Evolutionary conservation across 2,888 invertebrate genomes (phyloP), one percentile per base, ranked within the genome.

Genomic region (Timandra comae): DNA sequence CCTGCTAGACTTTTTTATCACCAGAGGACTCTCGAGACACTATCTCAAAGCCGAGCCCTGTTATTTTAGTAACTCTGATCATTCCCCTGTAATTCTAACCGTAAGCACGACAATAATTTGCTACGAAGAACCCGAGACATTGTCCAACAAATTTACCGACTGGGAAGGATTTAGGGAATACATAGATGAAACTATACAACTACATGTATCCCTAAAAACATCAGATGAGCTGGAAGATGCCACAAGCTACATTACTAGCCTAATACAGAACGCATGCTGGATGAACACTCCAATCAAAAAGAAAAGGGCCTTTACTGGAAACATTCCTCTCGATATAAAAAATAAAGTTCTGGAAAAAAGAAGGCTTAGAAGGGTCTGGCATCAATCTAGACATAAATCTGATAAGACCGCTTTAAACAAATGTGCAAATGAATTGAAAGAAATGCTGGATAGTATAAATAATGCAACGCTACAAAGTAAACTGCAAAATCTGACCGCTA

Each of bases 341-440:
- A 9, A 9, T 2, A 8, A 8, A 1, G 7, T 47, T 2, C 12
- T 26, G 1, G 37, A 48, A 22, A 44, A 39, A 11, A 20, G 42
- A 7, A 33, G 42, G 7, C 27, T 44, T 6, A 20, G 48, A 1
- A 24, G 46, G 19, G 25, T 44, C 5, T 47, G 50, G 43, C 48
- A 32, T 7, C 27, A 12, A 22, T 16, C 24, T 5, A 28, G 47
- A 20, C 29, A 25, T n/a, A 3, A 7, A 2, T 1, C 3, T 6
- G 33, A 43, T 13, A 35, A 35, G 10, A 26, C 28, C 1, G 16
- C 19, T 6, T 10, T 19, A 13, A 7, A 21, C 21, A 7, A 21
- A 21, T 7, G n/a, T n/a, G 21, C 21, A 21, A 3, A 8, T n/a
- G 8, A 21, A 7, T 7, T 21, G 2, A 21, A 21, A 7, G 21